Conservation (phyloP, 2,888 invertebrate genomes). For the Diplolepis rosae region DNA sequence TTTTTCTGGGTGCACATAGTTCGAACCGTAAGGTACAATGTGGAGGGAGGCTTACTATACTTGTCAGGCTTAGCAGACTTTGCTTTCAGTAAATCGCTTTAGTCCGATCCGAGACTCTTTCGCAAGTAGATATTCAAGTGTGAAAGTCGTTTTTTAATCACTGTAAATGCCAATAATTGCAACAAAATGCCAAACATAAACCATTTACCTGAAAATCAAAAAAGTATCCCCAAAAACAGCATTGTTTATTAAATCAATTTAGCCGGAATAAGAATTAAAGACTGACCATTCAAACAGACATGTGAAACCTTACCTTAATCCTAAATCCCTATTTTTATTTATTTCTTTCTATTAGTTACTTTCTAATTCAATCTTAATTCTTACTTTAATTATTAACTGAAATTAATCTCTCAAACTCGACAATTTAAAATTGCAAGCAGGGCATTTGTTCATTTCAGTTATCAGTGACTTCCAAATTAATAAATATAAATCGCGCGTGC, state of each 20-base stretch:
- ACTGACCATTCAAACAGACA: not conserved
- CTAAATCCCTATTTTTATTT: not conserved
- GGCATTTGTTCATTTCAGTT: not conserved
- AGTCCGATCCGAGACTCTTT: constrained; percentile 23
- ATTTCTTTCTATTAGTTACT: not conserved
- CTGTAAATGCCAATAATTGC: not conserved
- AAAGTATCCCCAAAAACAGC: not conserved
- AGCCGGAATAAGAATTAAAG: no score
- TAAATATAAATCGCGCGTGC: not conserved
- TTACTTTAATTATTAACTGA: not conserved
- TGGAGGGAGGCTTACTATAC: constrained; percentile 43
- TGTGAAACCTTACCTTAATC: not conserved
- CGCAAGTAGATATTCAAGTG: not conserved
- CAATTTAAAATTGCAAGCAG: no score
- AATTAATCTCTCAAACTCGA: not conserved
- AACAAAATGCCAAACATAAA: not conserved
- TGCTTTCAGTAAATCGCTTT: constrained; percentile 16
- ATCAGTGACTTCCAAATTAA: not conserved
- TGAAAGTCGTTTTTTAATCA: not conserved
- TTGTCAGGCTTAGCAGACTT: constrained; percentile 38
- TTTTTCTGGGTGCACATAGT: constrained; percentile 16
- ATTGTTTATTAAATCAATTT: not conserved
- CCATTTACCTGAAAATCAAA: not conserved
- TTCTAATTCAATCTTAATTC: no score
- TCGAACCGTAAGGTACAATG: constrained; percentile 31